Percentiles rank a stretch among this genome's conserved stretches.
phyloP scores from a whole-genome alignment of 1,140 invertebrate genomes.

The Drosophila sproati region DNA sequence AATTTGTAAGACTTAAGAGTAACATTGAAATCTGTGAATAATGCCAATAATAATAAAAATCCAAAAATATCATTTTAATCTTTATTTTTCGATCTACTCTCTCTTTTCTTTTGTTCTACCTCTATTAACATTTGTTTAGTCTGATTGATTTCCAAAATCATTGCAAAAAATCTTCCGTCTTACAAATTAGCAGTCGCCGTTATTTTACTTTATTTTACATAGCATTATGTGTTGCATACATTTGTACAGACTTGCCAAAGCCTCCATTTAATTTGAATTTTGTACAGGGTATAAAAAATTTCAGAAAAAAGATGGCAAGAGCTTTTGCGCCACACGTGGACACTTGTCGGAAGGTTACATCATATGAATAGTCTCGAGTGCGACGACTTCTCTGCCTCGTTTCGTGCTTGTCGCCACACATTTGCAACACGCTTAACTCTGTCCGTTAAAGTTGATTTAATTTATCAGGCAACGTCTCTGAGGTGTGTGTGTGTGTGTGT shows the following conservation, averaged over 20 bases:
- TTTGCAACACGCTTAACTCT: slow-evolving; percentile 25
- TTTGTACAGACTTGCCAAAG: not conserved
- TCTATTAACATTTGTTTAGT: too few species aligned
- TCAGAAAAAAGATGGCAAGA: slow-evolving; percentile 56
- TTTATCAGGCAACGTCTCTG: slow-evolving; percentile 57
- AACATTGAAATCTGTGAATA: too few species aligned
- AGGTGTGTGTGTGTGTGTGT: not conserved
- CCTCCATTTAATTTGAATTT: not conserved
- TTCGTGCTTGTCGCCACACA: slow-evolving; percentile 6
- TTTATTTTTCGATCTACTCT: too few species aligned
- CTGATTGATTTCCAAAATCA: too few species aligned
- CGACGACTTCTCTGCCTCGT: slow-evolving; percentile 58
- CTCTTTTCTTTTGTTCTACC: too few species aligned
- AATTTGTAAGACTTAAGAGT: not conserved
- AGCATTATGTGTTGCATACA: too few species aligned
- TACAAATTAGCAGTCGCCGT: too few species aligned
- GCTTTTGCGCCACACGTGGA: slow-evolving; percentile 67
- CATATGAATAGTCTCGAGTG: slow-evolving; percentile 62
- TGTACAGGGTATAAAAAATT: slow-evolving; percentile 27
- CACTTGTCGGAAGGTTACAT: slow-evolving; percentile 56
- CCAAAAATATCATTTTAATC: too few species aligned
- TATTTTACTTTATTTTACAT: too few species aligned
- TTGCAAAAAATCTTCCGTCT: too few species aligned
- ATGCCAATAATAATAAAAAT: too few species aligned
- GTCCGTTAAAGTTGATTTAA: slow-evolving; percentile 53